These are phyloP conservation scores for Aphidoletes aphidimyza DNA, from an alignment of 2,888 invertebrate genomes.

Conservation along the genomic window DNA sequence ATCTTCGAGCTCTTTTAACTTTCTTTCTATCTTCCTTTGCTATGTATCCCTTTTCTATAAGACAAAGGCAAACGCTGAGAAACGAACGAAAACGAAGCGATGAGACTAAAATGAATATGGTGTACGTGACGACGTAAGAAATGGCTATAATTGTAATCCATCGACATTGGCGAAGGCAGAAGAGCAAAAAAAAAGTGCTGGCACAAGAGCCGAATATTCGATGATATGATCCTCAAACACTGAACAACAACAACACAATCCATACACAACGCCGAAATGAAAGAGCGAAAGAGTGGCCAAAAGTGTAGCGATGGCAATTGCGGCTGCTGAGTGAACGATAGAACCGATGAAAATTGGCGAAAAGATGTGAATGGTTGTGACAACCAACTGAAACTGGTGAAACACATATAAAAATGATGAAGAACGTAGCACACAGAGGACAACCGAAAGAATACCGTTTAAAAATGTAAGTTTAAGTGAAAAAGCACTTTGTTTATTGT, in stretches of 20 bases:
- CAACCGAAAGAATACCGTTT: background rate
- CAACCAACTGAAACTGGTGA: background rate
- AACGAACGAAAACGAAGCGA: background rate
- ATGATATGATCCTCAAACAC: background rate
- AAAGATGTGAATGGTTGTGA: background rate
- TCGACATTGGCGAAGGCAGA: background rate
- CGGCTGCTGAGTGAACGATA: background rate
- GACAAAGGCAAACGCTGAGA: conserved; percentile 12
- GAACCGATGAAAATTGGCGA: too few species aligned
- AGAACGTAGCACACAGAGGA: background rate
- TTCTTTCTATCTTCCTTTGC: too few species aligned
- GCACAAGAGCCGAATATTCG: conserved; percentile 40
- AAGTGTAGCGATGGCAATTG: background rate
- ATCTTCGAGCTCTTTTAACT: too few species aligned
- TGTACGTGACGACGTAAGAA: conserved; percentile 34
- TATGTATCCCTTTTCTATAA: background rate
- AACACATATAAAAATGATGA: background rate
- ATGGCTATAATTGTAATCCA: conserved; percentile 36
- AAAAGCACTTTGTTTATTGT: conserved; percentile 31
- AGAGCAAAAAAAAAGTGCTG: background rate
- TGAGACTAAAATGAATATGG: conserved; percentile 14
- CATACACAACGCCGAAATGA: background rate
- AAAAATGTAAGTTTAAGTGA: background rate
- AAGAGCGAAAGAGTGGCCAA: background rate
- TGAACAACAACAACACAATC: background rate